Base-by-base conservation (phyloP, 2,797 vertebrate genomes). In the Sebastes matsubarae region DNA sequence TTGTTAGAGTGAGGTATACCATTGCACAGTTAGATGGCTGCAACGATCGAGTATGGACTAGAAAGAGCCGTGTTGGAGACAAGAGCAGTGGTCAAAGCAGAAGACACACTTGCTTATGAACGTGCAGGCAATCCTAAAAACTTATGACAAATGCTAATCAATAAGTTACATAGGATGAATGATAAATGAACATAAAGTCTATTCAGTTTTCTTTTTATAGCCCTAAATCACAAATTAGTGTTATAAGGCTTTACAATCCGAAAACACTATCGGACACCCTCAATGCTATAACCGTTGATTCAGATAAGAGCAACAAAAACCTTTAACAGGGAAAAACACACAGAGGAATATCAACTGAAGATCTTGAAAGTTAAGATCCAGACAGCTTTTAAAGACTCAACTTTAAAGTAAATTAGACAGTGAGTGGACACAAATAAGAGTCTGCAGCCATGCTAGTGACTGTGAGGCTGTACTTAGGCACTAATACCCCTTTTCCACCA, bases 1-100 rank as follows among this genome's bases (percentile, higher is more conserved):
- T 92, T 93, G 89, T 94, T 91, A 61, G 38, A 81, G 52, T 50
- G 60, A 77, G 75, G 75, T 70, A 70, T 29, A 83, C 79, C 63
- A 24, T 80, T 32, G 57, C 25, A 58, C 42, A 12, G 25, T 14
- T 27, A 32, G 64, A 30, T 42, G 71, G 57, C 60, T 65, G 75
- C 50, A 78, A 75, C 14, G 36, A 74, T 77, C 54, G 57, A 71
- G 66, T 34, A 29, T 22, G 29, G 52, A 79, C 30, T 27, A 7
- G 60, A 67, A 67, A 59, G 18, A 69, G 68, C n/a, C 61, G 9
- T 16, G 7, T 8, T 61, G 36, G 54, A 42, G 25, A 46, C 64
- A 71, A 69, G 24, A 60, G 63, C 18, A 14, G 16, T 5, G 18
- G 25, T 63, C 20, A 29, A 69, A 71, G 12, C 57, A 75, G 27